phyloP scores from a whole-genome alignment of 1,140 invertebrate genomes.

The Hypothenemus hampei region DNA sequence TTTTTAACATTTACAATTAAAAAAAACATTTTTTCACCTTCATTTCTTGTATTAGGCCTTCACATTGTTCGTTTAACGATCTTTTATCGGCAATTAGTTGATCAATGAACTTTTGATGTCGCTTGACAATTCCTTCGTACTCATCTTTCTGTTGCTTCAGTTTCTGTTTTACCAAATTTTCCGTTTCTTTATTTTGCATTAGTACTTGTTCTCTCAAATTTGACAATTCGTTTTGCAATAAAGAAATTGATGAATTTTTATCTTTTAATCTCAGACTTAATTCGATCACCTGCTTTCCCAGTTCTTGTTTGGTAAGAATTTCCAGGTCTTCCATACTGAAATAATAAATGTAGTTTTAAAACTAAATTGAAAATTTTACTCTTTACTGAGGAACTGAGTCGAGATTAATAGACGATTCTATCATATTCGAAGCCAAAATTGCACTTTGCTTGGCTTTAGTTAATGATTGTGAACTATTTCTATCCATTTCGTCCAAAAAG shows the following conservation, averaged over 20 bases:
- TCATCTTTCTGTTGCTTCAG: slow-evolving; percentile 60
- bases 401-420: slow-evolving; percentile 31
- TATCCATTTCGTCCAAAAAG: slow-evolving; percentile 41
- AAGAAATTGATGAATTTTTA: slow-evolving; percentile 37
- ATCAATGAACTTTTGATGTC: slow-evolving; percentile 68
- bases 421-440: slow-evolving; percentile 25
- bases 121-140: slow-evolving; percentile 56
- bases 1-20: no score
- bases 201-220: slow-evolving; percentile 35
- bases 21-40: slow-evolving; percentile 44
- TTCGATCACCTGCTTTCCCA: slow-evolving; percentile 37
- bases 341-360: background rate
- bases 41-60: slow-evolving; percentile 54
- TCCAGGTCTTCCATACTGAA: slow-evolving; percentile 38
- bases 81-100: slow-evolving; percentile 64
- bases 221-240: slow-evolving; percentile 40
- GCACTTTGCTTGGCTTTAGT: slow-evolving; percentile 32
- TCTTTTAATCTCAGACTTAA: slow-evolving; percentile 39
- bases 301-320: slow-evolving; percentile 30
- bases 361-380: background rate
- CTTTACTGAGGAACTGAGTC: slow-evolving; percentile 38
- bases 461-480: slow-evolving; percentile 37
- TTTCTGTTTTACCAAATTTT: slow-evolving; percentile 37
- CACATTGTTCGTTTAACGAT: slow-evolving; percentile 60
- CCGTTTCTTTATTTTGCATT: slow-evolving; percentile 35